phyloP scores from a whole-genome alignment of 2,113 vertebrate species.

The Phalacrocorax pelagicus region DNA sequence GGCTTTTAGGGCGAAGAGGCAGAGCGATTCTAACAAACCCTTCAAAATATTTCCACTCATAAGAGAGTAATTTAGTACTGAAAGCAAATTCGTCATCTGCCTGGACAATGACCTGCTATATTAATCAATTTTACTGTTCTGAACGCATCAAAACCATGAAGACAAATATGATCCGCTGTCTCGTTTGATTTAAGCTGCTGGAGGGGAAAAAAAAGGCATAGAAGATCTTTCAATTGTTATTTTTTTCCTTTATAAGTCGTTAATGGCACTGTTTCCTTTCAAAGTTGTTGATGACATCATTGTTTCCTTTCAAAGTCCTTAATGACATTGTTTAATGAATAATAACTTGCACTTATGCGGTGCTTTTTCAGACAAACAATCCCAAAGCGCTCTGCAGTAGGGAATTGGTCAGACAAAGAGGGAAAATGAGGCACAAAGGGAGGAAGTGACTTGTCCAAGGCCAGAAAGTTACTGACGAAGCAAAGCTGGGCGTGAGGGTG shows the following conservation, averaged over 20 bases:
- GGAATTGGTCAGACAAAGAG: not conserved
- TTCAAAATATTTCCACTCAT: not conserved
- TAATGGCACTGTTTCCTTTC: not conserved
- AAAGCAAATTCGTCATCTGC: not conserved
- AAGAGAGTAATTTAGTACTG: not conserved
- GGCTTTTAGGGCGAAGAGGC: not conserved
- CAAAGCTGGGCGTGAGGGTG: not conserved
- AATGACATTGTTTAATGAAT: not conserved
- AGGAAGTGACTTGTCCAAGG: not conserved
- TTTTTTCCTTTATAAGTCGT: not conserved
- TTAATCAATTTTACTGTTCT: not conserved
- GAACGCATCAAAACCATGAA: not conserved
- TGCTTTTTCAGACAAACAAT: not conserved
- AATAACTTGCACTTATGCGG: not conserved
- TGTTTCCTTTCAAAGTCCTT: not conserved
- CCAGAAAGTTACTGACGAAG: not conserved
- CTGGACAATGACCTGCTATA: not conserved
- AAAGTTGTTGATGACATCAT: slow-evolving; percentile 5
- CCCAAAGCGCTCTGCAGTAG: not conserved
- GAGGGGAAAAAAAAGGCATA: not conserved
- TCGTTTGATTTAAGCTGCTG: not conserved
- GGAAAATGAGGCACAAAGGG: not conserved
- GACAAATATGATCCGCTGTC: not conserved
- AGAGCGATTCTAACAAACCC: not conserved
- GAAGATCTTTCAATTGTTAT: not conserved